Base-by-base conservation (phyloP, 2,797 vertebrate species). In the Chiloscyllium punctatum region DNA sequence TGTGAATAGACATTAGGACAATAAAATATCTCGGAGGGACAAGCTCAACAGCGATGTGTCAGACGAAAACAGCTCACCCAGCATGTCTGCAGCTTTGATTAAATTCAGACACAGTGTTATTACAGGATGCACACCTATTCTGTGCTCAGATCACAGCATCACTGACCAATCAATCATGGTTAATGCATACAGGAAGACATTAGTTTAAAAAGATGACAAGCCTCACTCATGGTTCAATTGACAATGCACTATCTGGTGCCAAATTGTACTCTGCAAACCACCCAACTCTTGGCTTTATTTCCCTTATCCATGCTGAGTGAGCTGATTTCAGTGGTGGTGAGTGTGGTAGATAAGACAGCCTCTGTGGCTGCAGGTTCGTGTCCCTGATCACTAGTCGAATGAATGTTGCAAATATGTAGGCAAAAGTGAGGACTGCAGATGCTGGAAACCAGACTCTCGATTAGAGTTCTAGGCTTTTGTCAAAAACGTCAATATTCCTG, bases 1-100 rank as follows among this genome's bases (percentile, higher is more conserved):
- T 95, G 71, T n/a, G 94, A 95, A 74, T 71, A 53, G 94, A 95
- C 94, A n/a, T 30, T 74, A 74, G 69, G 69, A 95, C 94, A 95
- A 95, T 95, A 77, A 72, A 95, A 53, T 77, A 95, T 95, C 69
- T 77, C 94, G 18, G 16, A 95, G 69, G 30, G 69, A 37, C 11
- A 27, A 53, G n/a, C 18, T 53, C 30, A 74, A 33, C 94, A 74
- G 33, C 71, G 53, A 21, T 3, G 27, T 18, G 71, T 30, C 94
- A 72, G 94, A 71, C 94, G 53, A 77, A 74, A 95, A 95, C 27
- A 33, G 94, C 94, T 51, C 71, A 77, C 94, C 33, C 71, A 95
- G 94, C 94, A 57, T 33, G 94, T 74, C 21, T 77, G 94, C 71
- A 77, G 71, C 48, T 33, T 74, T 77, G 71, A 95, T 74, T 95